Evolutionary conservation across 1,140 invertebrate genomes (phyloP).

Genomic region (Lepidurus arcticus): DNA sequence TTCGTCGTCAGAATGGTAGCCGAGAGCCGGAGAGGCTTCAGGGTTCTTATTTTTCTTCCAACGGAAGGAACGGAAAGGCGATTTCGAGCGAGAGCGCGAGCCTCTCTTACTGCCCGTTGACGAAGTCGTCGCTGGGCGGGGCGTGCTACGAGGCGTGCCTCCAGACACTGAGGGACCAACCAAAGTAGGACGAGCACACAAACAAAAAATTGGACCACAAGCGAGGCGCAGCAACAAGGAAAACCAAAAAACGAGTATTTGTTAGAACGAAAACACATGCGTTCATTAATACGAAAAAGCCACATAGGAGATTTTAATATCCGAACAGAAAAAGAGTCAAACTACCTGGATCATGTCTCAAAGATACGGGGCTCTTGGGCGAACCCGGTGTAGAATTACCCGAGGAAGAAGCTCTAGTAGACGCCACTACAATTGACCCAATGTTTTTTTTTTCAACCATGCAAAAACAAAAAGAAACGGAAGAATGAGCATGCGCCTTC

Average conservation of each 20-base stretch:
- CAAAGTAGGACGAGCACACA: slow-evolving; percentile 28
- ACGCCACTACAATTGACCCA: background rate
- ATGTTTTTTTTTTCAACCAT: slow-evolving; percentile 11
- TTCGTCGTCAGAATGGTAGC: slow-evolving; percentile 33
- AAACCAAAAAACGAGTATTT: slow-evolving; percentile 30
- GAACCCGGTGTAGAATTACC: slow-evolving; percentile 24
- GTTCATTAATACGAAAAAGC: background rate
- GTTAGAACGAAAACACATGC: slow-evolving; percentile 6
- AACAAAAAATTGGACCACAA: background rate
- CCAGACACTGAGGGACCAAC: slow-evolving; percentile 24
- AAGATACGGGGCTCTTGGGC: slow-evolving; percentile 20
- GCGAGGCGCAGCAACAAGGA: slow-evolving; percentile 27
- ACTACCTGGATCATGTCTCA: background rate
- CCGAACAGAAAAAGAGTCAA: slow-evolving; percentile 4
- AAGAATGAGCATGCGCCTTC: background rate
- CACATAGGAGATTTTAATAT: background rate
- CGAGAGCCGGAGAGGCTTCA: slow-evolving; percentile 39
- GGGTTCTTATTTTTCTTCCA: slow-evolving; percentile 63
- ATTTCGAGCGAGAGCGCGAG: slow-evolving; percentile 75
- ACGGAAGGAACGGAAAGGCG: slow-evolving; percentile 81
- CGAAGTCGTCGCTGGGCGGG: slow-evolving; percentile 26
- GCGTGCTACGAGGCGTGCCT: slow-evolving; percentile 23
- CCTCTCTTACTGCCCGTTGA: slow-evolving; percentile 53
- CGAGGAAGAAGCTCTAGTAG: background rate
- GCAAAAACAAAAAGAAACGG: background rate